These are phyloP conservation scores for Ariopsis seemanni DNA, from an alignment of 2,113 vertebrate species.

Conservation along the genomic window DNA sequence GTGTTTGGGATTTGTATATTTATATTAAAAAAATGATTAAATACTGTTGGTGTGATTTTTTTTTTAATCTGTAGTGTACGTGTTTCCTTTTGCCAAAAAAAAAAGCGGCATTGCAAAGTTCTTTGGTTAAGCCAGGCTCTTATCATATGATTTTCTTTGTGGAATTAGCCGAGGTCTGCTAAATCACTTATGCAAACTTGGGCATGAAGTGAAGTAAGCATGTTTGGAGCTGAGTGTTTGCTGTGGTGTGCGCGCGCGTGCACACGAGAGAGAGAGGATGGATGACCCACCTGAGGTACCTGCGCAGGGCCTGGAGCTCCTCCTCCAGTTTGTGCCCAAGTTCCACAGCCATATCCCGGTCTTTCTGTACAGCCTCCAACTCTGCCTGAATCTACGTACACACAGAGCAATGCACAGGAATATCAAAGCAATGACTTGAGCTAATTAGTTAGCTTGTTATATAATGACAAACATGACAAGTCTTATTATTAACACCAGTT, in stretches of 20 bases:
- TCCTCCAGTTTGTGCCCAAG: constrained; percentile 76
- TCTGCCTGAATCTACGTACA: constrained; percentile 68
- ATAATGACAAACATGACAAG: neutral
- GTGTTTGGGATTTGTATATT: neutral
- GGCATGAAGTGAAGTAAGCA: neutral
- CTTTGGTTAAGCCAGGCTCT: neutral
- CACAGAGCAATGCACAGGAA: constrained; percentile 12
- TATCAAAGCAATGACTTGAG: neutral
- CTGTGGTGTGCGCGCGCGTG: neutral
- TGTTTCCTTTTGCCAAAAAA: neutral
- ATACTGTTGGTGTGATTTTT: neutral
- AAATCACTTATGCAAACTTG: constrained; percentile 6
- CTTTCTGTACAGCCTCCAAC: constrained; percentile 70
- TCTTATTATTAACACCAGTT: neutral
- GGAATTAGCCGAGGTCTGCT: neutral
- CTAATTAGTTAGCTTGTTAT: neutral
- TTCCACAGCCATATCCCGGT: constrained; percentile 73
- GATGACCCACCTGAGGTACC: constrained; percentile 81
- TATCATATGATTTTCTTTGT: neutral
- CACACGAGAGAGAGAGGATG: neutral
- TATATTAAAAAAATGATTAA: neutral
- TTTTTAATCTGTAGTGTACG: neutral
- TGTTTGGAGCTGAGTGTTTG: neutral
- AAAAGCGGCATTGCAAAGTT: neutral
- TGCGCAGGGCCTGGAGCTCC: constrained; percentile 74